These are phyloP conservation scores for Dromas ardeola DNA, from an alignment of 2,113 vertebrate species.

Conservation along the genomic window DNA sequence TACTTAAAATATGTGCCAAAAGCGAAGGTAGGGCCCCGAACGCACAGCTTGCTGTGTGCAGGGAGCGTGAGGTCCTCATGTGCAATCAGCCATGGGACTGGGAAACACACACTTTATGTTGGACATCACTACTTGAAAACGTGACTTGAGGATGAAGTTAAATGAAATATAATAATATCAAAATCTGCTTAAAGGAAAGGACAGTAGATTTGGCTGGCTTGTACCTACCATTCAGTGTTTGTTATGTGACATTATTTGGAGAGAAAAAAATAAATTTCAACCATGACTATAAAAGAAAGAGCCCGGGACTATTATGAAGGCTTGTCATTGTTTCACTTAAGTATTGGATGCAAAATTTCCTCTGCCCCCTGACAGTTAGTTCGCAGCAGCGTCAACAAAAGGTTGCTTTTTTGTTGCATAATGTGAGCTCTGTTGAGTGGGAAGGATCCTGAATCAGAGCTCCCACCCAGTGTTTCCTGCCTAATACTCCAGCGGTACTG, in stretches of 20 bases:
- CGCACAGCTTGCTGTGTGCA: rapidly evolving
- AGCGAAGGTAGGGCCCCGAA: neutral
- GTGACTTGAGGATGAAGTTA: neutral
- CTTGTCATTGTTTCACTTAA: neutral
- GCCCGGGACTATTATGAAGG: neutral
- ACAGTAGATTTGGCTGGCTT: neutral
- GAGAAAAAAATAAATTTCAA: neutral
- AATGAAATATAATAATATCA: neutral
- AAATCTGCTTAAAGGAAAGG: neutral
- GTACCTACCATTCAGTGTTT: neutral
- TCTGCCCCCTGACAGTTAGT: constrained; percentile 12
- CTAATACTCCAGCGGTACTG: neutral
- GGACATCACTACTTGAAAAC: neutral
- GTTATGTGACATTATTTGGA: neutral
- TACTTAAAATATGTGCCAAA: neutral
- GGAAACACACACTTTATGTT: neutral
- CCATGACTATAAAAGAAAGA: neutral
- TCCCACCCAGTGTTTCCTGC: constrained; percentile 39
- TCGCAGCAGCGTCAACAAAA: constrained; percentile 30
- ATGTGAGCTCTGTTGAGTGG: constrained; percentile 37
- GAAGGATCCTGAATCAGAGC: constrained; percentile 37
- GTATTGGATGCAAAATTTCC: constrained; percentile 21
- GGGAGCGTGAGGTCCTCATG: rapidly evolving
- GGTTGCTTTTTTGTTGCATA: constrained; percentile 6
- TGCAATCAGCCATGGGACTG: neutral